Percentiles rank a stretch among this genome's conserved stretches.
These are phyloP conservation scores for Lasaia peninsularis DNA, from an alignment of 1,140 invertebrate genomes.

Conservation along the genomic window DNA sequence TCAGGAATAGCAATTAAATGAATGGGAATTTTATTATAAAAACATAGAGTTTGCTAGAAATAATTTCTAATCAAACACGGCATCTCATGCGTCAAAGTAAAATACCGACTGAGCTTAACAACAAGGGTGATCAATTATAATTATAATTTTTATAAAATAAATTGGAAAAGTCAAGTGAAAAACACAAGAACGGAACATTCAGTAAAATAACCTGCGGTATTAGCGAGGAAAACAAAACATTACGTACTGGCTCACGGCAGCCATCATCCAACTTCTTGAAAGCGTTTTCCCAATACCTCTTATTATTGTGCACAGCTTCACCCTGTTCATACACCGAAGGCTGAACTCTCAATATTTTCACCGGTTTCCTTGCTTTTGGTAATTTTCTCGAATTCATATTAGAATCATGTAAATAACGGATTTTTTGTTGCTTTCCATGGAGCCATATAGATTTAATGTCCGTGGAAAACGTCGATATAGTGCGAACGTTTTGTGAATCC, in stretches of 20 bases:
- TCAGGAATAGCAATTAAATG: too few relatives aligned
- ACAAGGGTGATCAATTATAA: too few relatives aligned
- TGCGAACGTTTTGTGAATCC: constrained; percentile 29
- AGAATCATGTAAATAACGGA: constrained; percentile 6
- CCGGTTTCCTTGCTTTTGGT: constrained; percentile 39
- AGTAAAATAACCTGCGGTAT: too few relatives aligned
- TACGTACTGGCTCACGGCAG: constrained; percentile 36
- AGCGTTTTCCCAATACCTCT: constrained; percentile 52
- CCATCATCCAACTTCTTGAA: constrained; percentile 40
- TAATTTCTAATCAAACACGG: too few relatives aligned
- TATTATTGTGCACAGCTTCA: constrained; percentile 46
- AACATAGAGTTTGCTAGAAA: too few relatives aligned
- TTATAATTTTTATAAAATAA: too few relatives aligned
- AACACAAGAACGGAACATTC: too few relatives aligned
- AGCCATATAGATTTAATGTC: constrained; percentile 31
- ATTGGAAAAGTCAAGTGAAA: too few relatives aligned
- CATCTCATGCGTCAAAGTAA: too few relatives aligned
- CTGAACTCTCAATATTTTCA: constrained; percentile 47
- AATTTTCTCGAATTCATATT: constrained; percentile 17
- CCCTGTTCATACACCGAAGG: constrained; percentile 48
- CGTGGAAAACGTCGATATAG: constrained; percentile 29
- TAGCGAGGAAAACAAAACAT: background rate
- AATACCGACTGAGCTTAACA: too few relatives aligned
- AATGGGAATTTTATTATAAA: too few relatives aligned
- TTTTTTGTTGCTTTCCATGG: constrained; percentile 26